phyloP scores from a whole-genome alignment of 2,797 vertebrate genomes.

The Paramormyrops hopkinsi region DNA sequence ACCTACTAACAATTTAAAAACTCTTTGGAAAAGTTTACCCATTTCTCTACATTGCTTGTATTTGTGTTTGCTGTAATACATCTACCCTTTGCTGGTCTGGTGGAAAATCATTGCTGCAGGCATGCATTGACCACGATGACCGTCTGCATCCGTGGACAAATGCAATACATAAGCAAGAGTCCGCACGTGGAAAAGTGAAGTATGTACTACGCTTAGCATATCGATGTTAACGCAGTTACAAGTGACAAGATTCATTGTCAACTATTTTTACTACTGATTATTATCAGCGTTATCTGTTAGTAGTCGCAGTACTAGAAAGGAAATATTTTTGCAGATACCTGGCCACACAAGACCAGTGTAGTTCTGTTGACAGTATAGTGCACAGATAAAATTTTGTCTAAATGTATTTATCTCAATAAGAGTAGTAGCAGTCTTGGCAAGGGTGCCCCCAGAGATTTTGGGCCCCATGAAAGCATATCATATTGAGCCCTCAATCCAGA shows the following conservation, averaged over 20 bases:
- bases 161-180: neutral
- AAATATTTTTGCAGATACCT: neutral
- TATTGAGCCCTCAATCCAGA: neutral
- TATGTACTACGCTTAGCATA: neutral
- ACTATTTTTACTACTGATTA: neutral
- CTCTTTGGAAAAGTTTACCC: neutral
- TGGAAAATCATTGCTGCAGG: neutral
- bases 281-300: neutral
- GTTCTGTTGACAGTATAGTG: neutral
- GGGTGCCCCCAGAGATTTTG: neutral
- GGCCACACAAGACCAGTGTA: neutral
- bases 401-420: neutral
- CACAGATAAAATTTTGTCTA: neutral
- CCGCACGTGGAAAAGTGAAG: neutral
- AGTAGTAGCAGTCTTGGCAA: neutral
- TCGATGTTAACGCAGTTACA: neutral
- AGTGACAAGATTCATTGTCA: neutral
- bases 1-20: neutral
- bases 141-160: neutral
- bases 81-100: neutral
- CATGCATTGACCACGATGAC: neutral
- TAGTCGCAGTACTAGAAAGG: neutral
- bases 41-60: neutral
- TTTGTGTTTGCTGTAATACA: neutral
- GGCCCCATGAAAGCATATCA: neutral